A percentile compares a stretch with the other conserved stretches of the same genome.
Evolutionary conservation across 2,888 invertebrate species (phyloP).

Genomic region (Xylophagus ater): DNA sequence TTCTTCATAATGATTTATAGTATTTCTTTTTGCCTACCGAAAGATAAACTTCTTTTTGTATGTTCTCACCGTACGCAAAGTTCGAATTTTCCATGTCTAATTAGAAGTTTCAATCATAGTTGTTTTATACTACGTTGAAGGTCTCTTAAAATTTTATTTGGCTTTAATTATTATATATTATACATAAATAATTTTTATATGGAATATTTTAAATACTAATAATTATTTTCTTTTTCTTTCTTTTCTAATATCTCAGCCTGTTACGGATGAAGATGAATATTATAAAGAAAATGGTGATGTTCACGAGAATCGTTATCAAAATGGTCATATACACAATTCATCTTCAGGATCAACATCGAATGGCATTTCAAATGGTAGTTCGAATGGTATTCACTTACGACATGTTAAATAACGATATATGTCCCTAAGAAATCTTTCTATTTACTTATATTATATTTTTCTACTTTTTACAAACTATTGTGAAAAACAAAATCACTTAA

Average conservation of each 20-base stretch:
- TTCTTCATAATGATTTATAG: no score
- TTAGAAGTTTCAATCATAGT: no score
- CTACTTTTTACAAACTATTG: slow-evolving; percentile 11
- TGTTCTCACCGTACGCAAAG: no score
- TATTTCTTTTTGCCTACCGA: no score
- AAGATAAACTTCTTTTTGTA: no score
- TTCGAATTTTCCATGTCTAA: no score
- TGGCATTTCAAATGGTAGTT: slow-evolving; percentile 23
- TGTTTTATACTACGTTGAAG: no score
- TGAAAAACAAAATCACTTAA: neutral
- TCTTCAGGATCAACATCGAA: no score
- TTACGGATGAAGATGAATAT: slow-evolving; percentile 45
- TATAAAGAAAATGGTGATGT: slow-evolving; percentile 23
- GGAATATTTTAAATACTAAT: no score
- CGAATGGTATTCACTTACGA: slow-evolving; percentile 38
- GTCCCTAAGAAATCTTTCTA: slow-evolving; percentile 22
- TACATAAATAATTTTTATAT: no score
- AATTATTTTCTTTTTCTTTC: slow-evolving; percentile 16
- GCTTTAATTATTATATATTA: no score
- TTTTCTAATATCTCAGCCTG: slow-evolving; percentile 53
- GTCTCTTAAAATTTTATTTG: no score
- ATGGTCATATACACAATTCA: slow-evolving; percentile 27
- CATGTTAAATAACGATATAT: slow-evolving; percentile 38
- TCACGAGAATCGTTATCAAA: slow-evolving; percentile 25
- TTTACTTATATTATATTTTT: slow-evolving; percentile 16